Base-by-base conservation (phyloP, 1,140 invertebrate species). In the Acarapis woodi region DNA sequence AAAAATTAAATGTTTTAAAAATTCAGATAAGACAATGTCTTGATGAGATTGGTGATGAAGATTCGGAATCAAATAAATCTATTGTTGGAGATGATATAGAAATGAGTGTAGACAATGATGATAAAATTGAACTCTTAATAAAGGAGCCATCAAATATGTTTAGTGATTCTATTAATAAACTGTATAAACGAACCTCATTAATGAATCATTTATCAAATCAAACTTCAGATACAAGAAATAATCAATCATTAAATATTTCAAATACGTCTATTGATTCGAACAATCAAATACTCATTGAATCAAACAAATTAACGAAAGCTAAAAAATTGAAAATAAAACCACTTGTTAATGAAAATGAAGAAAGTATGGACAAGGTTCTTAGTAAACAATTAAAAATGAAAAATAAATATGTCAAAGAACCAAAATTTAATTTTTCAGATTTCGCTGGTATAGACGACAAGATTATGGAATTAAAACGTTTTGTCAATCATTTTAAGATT, bases 401-500 rank as follows among this genome's bases (percentile, higher is more conserved):
- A 44, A 42, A 37, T 21, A n/a, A 35, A 29, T 38, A 39, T 37
- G 19, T 41, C 9, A 32, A 32, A 20, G 5, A 42, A 3, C 41
- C 62, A 10, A 62, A 60, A 47, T 53, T 66, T n/a, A 67, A 60
- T 48, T 70, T 77, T 49, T 56, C 65, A 4, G 68, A 78, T 52
- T 56, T 80, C 49, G 75, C 73, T 18, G 75, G 74, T 6, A 67
- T 68, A 50, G 65, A 67, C 35, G 62, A 67, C 44, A 29, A 36
- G 40, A 44, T 48, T 39, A 48, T 73, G 56, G 70, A 79, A 48
- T 62, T 83, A 1, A 73, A 69, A 49, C 70, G 75, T 46, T 55
- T 85, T 31, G 53, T 83, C 4, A 59, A 75, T 16, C 77, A 85
- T 49, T 66, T 85, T 48, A 72, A 68, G 46, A 72, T 78, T 51